Evolutionary conservation across 2,797 vertebrate genomes (phyloP).

Genomic region (Clarias laeviceps): DNA sequence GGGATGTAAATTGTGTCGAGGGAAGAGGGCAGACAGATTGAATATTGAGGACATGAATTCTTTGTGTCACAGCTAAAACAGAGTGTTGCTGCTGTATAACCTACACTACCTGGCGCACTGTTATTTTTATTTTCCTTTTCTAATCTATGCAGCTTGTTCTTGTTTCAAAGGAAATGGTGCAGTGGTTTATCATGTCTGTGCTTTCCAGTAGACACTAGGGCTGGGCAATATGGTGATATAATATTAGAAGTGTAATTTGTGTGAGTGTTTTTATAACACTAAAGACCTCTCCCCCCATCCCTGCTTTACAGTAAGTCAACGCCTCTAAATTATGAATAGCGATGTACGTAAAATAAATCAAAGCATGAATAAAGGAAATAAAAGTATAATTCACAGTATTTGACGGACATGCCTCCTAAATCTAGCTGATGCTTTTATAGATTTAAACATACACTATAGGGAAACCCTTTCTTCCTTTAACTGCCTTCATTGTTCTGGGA

Average conservation of each 20-base stretch:
- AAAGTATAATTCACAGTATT: conserved; percentile 12
- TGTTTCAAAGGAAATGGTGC: not conserved
- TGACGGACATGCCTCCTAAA: not conserved
- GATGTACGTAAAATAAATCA: conserved; percentile 6
- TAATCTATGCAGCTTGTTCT: not conserved
- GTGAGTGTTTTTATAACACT: not conserved
- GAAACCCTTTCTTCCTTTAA: not conserved
- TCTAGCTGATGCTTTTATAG: not conserved
- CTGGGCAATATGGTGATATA: not conserved
- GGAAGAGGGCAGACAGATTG: conserved; percentile 54
- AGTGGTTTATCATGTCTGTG: not conserved
- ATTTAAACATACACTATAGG: not conserved
- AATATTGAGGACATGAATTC: conserved; percentile 48
- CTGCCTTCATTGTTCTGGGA: not conserved
- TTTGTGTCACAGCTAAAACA: conserved; percentile 47
- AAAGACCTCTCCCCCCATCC: not conserved
- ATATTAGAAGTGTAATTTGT: not conserved
- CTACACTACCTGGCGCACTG: conserved; percentile 28
- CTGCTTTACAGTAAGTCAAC: not conserved
- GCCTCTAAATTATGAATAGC: not conserved
- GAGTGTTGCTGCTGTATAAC: conserved; percentile 37
- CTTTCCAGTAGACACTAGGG: not conserved
- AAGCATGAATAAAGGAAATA: not conserved
- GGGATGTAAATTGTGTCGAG: conserved; percentile 54
- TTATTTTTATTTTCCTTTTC: conserved; percentile 30